Evolutionary conservation across 2,797 vertebrate genomes (phyloP).

Genomic region (Naso thynnoides): DNA sequence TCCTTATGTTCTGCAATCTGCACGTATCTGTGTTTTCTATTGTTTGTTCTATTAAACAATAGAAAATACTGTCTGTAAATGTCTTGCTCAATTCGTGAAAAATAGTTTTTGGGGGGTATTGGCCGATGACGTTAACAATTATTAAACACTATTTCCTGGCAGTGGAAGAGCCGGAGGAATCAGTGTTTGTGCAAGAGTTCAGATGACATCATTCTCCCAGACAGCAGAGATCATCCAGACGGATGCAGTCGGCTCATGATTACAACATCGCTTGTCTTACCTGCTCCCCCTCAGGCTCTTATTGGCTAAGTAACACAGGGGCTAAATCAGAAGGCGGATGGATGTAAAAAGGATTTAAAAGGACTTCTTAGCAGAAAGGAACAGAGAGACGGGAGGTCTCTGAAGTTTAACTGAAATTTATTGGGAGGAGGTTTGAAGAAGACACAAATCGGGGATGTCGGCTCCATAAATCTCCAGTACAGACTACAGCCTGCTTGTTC

Average conservation of each 20-base stretch:
- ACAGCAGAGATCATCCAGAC: conserved; percentile 53
- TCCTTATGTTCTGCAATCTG: too few relatives aligned
- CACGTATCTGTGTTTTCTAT: neutral
- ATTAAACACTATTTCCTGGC: conserved; percentile 2
- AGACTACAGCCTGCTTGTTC: conserved; percentile 31
- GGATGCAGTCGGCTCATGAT: conserved; percentile 59
- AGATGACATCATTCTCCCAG: conserved; percentile 56
- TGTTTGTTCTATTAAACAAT: neutral
- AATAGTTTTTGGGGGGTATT: neutral
- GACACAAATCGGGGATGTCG: conserved; percentile 56
- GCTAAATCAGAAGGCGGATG: conserved; percentile 16
- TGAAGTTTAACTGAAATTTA: conserved; percentile 70
- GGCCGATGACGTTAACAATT: conserved; percentile 2
- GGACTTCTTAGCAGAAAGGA: conserved; percentile 46
- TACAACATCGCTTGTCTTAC: conserved; percentile 55
- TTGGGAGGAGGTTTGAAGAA: conserved; percentile 63
- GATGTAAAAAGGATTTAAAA: conserved; percentile 45
- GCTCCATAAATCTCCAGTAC: conserved; percentile 62
- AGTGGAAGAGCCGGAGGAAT: conserved; percentile 8
- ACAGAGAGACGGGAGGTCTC: conserved; percentile 55
- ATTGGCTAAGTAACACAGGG: conserved; percentile 13
- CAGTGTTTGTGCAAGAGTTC: conserved; percentile 41
- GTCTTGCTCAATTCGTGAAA: neutral
- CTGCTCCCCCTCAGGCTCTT: conserved; percentile 43
- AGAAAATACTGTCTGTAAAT: neutral